Evolutionary conservation across 2,888 invertebrate species (phyloP).

Genomic region (Epinotia bilunana): DNA sequence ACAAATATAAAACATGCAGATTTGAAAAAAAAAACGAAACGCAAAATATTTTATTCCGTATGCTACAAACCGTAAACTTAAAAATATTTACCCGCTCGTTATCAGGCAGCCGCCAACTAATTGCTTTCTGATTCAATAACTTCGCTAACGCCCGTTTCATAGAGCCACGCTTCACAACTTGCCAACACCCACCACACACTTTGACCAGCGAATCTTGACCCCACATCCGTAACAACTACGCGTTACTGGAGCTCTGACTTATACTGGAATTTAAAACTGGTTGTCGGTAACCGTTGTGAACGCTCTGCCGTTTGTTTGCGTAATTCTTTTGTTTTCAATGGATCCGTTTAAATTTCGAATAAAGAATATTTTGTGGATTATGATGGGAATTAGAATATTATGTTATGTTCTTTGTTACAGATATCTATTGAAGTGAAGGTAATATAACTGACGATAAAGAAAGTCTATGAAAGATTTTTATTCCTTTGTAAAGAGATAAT

Average conservation of each 20-base stretch:
- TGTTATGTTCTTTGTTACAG: neutral
- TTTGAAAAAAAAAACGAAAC: neutral
- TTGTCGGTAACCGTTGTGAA: neutral
- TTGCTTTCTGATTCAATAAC: slow-evolving; percentile 43
- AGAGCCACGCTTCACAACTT: slow-evolving; percentile 19
- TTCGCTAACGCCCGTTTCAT: slow-evolving; percentile 37
- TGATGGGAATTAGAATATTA: no score
- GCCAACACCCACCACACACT: neutral
- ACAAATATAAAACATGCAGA: neutral
- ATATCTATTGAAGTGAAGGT: neutral
- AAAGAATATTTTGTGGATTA: neutral
- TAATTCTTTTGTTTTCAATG: slow-evolving; percentile 28
- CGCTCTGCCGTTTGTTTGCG: slow-evolving; percentile 24
- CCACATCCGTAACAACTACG: neutral
- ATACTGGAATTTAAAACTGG: neutral
- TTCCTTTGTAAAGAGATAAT: neutral
- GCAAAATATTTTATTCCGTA: neutral
- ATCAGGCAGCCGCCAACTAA: slow-evolving; percentile 35
- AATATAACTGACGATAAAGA: neutral
- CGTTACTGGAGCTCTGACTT: neutral
- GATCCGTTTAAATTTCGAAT: slow-evolving; percentile 25
- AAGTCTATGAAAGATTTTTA: neutral
- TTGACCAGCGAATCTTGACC: neutral
- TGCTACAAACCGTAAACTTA: slow-evolving; percentile 13
- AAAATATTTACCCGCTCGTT: slow-evolving; percentile 26